phyloP scores from a whole-genome alignment of 1,140 invertebrate genomes.

The silkworm (Bombyx mori) region ASM3026992v2 NC_085117.1:10178501-10179000 shows the following conservation, averaged over 20 bases:
- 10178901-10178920: conserved; percentile 2
- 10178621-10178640: too few relatives aligned
- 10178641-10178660: neutral
- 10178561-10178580: too few relatives aligned
- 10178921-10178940: conserved; percentile 39
- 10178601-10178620: too few relatives aligned
- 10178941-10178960: neutral
- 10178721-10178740: conserved; percentile 17
- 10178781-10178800: conserved; percentile 57
- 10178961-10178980: conserved; percentile 48
- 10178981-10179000: conserved; percentile 31
- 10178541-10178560: too few relatives aligned
- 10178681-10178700: neutral
- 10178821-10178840: conserved; percentile 16
- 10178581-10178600: too few relatives aligned
- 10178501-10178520: too few relatives aligned
- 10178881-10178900: conserved; percentile 2
- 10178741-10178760: conserved; percentile 29
- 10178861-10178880: conserved; percentile 15
- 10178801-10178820: conserved; percentile 28
- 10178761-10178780: conserved; percentile 70
- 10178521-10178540: too few relatives aligned
- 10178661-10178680: neutral
- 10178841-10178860: conserved; percentile 32
- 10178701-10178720: neutral